Base-by-base conservation (phyloP, 2,797 vertebrate genomes). In the Anguilla anguilla region DNA sequence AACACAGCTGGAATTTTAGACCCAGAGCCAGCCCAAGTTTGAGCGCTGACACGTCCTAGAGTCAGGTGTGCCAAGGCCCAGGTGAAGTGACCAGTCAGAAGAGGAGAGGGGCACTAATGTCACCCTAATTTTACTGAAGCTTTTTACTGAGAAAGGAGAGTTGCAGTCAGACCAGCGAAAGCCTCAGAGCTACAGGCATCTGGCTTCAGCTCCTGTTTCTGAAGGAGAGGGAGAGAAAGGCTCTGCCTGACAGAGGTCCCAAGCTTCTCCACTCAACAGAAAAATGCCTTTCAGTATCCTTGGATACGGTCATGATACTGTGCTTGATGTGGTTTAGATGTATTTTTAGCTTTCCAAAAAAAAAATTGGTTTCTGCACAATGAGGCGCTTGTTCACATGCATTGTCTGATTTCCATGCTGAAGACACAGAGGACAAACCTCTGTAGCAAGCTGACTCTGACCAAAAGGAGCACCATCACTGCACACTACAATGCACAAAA, bases 31-130 rank as follows among this genome's bases (percentile, higher is more conserved):
- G 93, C 92, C 93, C 13, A 64, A 0, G 88, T 91, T 94, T 93
- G 95, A 94, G 94, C 88, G 84, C 86, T 88, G 91, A 91, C 90
- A 90, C 74, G 88, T 91, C 93, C 91, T 85, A 89, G 89, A 64
- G 89, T 92, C 95, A 95, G 95, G 95, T 96, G 94, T 92, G 90
- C 91, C 91, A 93, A 93, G 94, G 93, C 93, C 93, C 89, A 89
- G 88, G 87, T 91, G 86, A 94, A 95, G 94, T 92, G 92, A 94
- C 94, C 93, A 93, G 94, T 95, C 92, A 92, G 93, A 91, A 93
- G 94, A 91, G 49, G 86, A 92, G 90, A 49, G 88, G 87, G 83
- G 85, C 91, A 90, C 87, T 92, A 93, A 94, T 86, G 81, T 93
- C 89, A 82, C 90, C 88, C 91, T 55, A 84, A 91, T 86, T 91